Percentiles rank a stretch among this genome's conserved stretches.
Evolutionary conservation across 2,888 invertebrate species (phyloP).

Genomic region (Amiota mariae): DNA sequence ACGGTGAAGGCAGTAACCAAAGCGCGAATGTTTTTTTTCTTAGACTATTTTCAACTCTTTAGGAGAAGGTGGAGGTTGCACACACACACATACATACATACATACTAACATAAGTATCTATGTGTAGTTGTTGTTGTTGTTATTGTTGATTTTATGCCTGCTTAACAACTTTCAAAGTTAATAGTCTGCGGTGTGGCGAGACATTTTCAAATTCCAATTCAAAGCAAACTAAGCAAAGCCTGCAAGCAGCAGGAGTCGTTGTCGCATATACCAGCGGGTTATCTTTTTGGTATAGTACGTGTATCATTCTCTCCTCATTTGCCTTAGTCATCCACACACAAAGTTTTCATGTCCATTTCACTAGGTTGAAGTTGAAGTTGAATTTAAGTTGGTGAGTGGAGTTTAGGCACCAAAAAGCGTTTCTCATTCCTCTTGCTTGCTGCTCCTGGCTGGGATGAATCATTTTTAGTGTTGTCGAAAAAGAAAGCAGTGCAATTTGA

Average conservation of each 20-base stretch:
- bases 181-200: slow-evolving; percentile 69
- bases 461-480: slow-evolving; percentile 50
- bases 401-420: too few species aligned
- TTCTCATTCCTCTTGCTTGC: too few species aligned
- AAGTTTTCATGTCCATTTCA: too few species aligned
- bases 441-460: slow-evolving; percentile 49
- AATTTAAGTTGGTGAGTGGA: too few species aligned
- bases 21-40: slow-evolving; percentile 30
- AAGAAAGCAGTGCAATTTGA: slow-evolving; percentile 51
- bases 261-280: slow-evolving; percentile 56
- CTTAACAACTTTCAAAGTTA: slow-evolving; percentile 69
- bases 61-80: slow-evolving; percentile 65
- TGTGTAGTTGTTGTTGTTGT: neutral
- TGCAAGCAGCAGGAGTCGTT: slow-evolving; percentile 15
- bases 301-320: too few species aligned
- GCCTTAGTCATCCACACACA: too few species aligned
- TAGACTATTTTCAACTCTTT: slow-evolving; percentile 33
- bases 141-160: slow-evolving; percentile 55
- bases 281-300: slow-evolving; percentile 45
- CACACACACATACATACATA: neutral
- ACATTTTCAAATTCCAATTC: slow-evolving; percentile 53
- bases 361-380: too few species aligned
- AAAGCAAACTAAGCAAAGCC: slow-evolving; percentile 22
- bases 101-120: neutral
- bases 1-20: slow-evolving; percentile 38